These are phyloP conservation scores for Pristionchus arcanus DNA, from an alignment of 2,888 invertebrate genomes.

Conservation along the genomic window DNA sequence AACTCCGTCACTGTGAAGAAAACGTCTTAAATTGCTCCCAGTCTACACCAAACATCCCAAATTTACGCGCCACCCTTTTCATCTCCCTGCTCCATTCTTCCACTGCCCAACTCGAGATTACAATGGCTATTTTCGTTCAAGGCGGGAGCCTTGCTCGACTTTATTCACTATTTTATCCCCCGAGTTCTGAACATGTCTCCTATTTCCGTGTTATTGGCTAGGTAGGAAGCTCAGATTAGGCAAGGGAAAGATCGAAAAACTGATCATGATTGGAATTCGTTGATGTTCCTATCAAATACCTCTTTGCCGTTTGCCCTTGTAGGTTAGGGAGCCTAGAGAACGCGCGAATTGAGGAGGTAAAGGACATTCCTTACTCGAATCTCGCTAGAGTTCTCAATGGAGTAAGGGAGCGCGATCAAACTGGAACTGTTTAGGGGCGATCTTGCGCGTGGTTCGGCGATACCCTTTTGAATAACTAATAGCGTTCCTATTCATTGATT, in stretches of 20 bases:
- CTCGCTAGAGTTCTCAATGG: not conserved
- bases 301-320: not conserved
- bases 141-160: not conserved
- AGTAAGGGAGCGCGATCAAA: conserved; percentile 2
- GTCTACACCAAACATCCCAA: not conserved
- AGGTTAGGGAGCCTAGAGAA: not conserved
- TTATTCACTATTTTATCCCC: not conserved
- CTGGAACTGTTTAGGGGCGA: conserved; percentile 31
- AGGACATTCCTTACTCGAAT: not conserved
- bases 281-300: conserved; percentile 1
- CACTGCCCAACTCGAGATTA: not conserved
- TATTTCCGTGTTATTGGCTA: not conserved
- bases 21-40: not conserved
- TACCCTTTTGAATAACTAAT: not conserved
- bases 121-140: not conserved
- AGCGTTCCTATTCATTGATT: not conserved
- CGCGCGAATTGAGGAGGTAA: not conserved
- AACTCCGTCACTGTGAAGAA: too few relatives aligned
- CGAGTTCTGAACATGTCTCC: not conserved
- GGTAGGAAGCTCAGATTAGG: not conserved
- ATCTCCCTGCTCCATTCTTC: not conserved
- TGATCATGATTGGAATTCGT: not conserved
- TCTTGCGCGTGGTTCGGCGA: not conserved
- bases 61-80: not conserved
- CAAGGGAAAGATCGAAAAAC: not conserved